Evolutionary conservation across 2,797 vertebrate species (phyloP), one percentile per base, ranked within the genome.

Genomic region (Vultur gryphus): DNA sequence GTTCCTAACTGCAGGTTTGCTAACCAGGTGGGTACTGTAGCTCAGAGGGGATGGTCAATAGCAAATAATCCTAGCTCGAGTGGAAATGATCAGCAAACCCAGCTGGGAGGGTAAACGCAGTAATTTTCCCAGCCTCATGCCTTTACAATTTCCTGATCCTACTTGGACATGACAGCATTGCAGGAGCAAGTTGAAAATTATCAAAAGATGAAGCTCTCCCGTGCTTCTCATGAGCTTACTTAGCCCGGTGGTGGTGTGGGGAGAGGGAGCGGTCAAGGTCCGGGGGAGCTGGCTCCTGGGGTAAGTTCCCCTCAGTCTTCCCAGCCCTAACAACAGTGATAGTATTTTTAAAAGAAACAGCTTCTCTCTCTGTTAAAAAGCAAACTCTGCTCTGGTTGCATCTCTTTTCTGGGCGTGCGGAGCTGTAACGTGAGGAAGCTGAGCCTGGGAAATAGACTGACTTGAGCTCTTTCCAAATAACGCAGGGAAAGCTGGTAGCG

Each of bases 391-490:
- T 61, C 87, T 28, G 44, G 31, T 43, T 7, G 55, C 14, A 5
- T 44, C 82, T 86, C 77, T 67, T 72, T 90, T 81, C 77, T 44
- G 81, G 54, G 49, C 5, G 2, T 46, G 64, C 4, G 0, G 85
- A 78, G 57, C 92, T 95, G 93, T 96, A 91, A 96, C 6, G 25
- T 59, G 95, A 94, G 87, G 65, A 95, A 96, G 82, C 81, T 49
- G 55, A 79, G 90, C 92, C 92, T 58, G 54, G 73, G 91, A 93
- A 95, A 65, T 13, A 83, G 79, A 87, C 92, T 91, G 91, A 57
- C 84, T 95, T 91, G 44, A 95, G 91, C 95, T 93, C 84, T 75
- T 96, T 95, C 95, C 97, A 97, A 91, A 90, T n/a, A 75, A 43
- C 39, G 41, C 28, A 69, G 87, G 87, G 80, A 89, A 76, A 91